Evolutionary conservation across 2,888 invertebrate genomes (phyloP).

Genomic region (Gortyna flavago): DNA sequence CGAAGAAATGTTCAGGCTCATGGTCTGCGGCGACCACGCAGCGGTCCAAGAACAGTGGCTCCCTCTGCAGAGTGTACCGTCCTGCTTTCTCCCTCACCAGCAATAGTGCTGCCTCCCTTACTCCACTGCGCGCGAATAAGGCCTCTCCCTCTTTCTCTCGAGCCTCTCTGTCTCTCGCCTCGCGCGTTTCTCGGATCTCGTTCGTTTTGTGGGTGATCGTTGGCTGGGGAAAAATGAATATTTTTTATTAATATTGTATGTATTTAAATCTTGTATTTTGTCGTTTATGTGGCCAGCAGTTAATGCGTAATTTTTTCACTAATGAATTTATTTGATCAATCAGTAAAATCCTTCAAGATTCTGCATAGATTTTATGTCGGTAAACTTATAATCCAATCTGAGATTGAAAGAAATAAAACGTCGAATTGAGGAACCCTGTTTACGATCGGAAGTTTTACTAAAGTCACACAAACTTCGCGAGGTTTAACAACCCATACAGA

Average conservation of each 20-base stretch:
- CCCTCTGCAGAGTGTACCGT: conserved; percentile 95
- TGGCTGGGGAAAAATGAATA: conserved; percentile 85
- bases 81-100: conserved; percentile 97
- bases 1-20: conserved; percentile 98
- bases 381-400: neutral
- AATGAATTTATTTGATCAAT: neutral
- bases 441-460: conserved; percentile 29
- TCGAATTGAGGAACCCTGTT: neutral
- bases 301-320: neutral
- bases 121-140: conserved; percentile 93
- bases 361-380: neutral
- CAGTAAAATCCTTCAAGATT: neutral
- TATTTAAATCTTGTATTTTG: neutral
- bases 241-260: neutral
- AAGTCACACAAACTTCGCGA: neutral
- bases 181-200: conserved; percentile 90
- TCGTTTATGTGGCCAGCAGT: neutral
- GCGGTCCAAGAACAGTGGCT: conserved; percentile 96
- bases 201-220: conserved; percentile 92
- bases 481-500: conserved; percentile 17
- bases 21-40: conserved; percentile 97
- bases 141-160: conserved; percentile 86
- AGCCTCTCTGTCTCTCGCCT: conserved; percentile 85
- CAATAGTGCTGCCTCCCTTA: conserved; percentile 96
- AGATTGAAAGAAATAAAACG: neutral